Base-by-base conservation (phyloP, 2,888 invertebrate species). In the Chirona hameri region DNA sequence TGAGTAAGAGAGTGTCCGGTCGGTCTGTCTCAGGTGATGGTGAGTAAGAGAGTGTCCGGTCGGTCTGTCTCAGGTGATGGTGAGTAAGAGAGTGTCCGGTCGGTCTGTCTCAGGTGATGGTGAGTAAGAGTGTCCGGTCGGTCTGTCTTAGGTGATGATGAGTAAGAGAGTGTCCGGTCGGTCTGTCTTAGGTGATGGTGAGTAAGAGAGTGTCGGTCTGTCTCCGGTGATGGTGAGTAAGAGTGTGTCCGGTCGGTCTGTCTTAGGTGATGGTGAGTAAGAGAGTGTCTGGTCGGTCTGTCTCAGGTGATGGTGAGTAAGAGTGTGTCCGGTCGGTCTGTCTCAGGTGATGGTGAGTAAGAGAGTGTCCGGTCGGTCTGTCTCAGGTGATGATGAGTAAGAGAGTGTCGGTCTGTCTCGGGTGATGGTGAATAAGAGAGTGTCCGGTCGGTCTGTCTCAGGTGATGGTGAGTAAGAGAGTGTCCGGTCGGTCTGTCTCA, bases 101-200 rank as follows among this genome's bases (percentile, higher is more conserved):
- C 60, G 24, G 3, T 81, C 39, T 57, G 18, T 82, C 82, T 24
- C 72, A 86, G 85, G 86, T 89, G 86, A 86, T 89, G 72, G 88
- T 94, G 85, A 95, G 95, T 87, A 93, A 94, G 86, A 95, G 95
- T 57, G 94, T 96, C 82, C 95, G 39, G 39, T 60, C 60, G 24
- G 3, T 81, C 39, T 57, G 18, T 82, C 82, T 24, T 65, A 86
- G 85, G 86, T 89, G 86, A 86, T 89, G 72, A 88, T 94, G 85
- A 95, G 95, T n/a, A n/a, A n/a, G n/a, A n/a, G n/a, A 39, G 39
- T 39, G 39, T 5, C 39, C 39, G 39, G 39, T 60, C 60, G 24
- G 3, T 81, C 39, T 57, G 18, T 82, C 82, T 24, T 65, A 86
- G 85, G 86, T 89, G 86, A 86, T 89, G 72, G 88, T 94, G 85